These are phyloP conservation scores for Drosophila cognata DNA, from an alignment of 2,888 invertebrate species.

Conservation along the genomic window DNA sequence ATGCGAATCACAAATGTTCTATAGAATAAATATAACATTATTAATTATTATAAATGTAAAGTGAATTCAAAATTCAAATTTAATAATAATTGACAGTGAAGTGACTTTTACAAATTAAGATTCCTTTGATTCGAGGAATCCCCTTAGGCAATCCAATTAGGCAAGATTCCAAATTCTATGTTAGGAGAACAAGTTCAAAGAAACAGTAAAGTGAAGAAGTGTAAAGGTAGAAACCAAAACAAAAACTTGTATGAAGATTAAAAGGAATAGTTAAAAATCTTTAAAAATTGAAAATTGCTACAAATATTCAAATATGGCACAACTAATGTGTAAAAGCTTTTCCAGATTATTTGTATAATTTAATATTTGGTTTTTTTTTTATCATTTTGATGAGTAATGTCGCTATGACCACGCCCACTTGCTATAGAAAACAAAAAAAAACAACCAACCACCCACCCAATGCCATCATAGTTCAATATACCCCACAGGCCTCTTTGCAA, in stretches of 20 bases:
- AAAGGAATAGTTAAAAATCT: not conserved
- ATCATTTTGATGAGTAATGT: not conserved
- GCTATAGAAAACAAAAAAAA: not conserved
- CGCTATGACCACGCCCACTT: constrained; percentile 28
- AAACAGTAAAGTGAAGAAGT: not conserved
- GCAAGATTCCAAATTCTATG: fast-evolving
- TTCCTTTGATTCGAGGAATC: not conserved
- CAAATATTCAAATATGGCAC: not conserved
- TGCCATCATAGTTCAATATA: constrained; percentile 30
- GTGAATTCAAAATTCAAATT: not conserved
- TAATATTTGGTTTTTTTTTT: not conserved
- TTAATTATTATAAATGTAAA: not conserved
- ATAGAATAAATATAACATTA: not conserved
- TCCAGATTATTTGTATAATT: not conserved
- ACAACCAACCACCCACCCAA: not conserved
- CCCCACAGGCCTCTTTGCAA: constrained; percentile 27
- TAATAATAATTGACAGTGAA: not conserved
- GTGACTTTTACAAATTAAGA: not conserved
- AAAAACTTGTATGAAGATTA: not conserved
- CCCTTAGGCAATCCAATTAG: no score
- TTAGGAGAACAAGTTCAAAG: no score
- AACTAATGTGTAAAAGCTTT: not conserved
- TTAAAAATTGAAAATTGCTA: not conserved
- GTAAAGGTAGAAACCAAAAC: not conserved
- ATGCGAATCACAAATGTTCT: constrained; percentile 9